phyloP scores from a whole-genome alignment of 2,888 invertebrate genomes.

The Nysson spinosus region DNA sequence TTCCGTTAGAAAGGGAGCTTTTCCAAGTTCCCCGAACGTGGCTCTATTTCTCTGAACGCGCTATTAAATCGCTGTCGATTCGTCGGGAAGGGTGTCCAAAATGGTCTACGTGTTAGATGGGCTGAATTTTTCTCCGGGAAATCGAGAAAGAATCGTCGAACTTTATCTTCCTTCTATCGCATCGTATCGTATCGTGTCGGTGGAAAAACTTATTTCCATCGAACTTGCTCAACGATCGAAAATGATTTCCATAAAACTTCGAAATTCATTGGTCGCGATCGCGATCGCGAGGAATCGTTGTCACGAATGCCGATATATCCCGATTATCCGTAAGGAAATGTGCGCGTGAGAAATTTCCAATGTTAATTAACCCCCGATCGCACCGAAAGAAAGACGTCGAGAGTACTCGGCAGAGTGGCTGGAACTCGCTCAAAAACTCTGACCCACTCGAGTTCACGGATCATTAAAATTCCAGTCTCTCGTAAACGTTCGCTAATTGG shows the following conservation, averaged over 20 bases:
- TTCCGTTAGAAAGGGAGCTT: slow-evolving; percentile 12
- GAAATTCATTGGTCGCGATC: no score
- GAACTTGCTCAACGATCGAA: no score
- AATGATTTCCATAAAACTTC: no score
- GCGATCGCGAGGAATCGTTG: no score
- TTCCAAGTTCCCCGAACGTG: slow-evolving; percentile 9
- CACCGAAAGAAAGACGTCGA: not conserved
- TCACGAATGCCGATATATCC: no score
- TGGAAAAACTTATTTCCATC: no score
- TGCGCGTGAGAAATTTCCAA: no score
- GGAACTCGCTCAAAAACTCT: slow-evolving; percentile 9
- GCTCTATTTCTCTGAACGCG: slow-evolving; percentile 16
- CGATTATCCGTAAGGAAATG: no score
- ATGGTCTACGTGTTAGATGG: not conserved
- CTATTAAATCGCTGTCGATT: slow-evolving; percentile 13
- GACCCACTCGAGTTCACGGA: slow-evolving; percentile 35
- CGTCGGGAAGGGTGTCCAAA: not conserved
- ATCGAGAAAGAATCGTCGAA: no score
- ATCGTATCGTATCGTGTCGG: no score
- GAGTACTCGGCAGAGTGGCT: not conserved
- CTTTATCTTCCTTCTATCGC: no score
- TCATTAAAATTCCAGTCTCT: slow-evolving; percentile 55
- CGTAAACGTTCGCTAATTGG: slow-evolving; percentile 56
- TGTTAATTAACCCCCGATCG: no score
- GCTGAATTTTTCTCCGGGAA: not conserved